These are phyloP conservation scores for Coelogynopora nodosa DNA, from an alignment of 2,888 invertebrate genomes.

Conservation along the genomic window DNA sequence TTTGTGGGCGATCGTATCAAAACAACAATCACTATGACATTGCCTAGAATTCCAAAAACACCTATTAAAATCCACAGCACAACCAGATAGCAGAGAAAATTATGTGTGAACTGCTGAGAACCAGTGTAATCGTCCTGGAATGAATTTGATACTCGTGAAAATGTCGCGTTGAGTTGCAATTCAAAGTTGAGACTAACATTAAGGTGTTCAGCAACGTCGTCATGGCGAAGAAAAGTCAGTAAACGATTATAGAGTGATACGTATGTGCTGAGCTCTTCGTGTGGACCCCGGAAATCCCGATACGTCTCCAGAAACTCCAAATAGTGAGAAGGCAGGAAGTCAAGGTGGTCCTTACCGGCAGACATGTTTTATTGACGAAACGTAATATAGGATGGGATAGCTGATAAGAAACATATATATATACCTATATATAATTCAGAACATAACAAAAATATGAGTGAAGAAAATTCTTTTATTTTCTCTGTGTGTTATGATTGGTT, in stretches of 20 bases:
- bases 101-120: not conserved
- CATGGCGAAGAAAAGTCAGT: not conserved
- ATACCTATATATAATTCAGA: no score
- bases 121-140: not conserved
- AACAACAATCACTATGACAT: conserved; percentile 43
- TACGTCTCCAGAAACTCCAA: not conserved
- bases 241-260: not conserved
- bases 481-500: no score
- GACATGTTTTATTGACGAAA: no score
- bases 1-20: conserved; percentile 34
- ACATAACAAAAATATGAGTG: no score
- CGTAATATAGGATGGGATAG: no score
- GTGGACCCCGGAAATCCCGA: not conserved
- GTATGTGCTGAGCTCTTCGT: not conserved
- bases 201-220: not conserved
- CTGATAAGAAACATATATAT: no score
- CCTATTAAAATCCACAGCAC: conserved; percentile 37
- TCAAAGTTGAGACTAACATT: not conserved
- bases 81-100: conserved; percentile 13
- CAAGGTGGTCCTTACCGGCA: not conserved
- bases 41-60: conserved; percentile 40
- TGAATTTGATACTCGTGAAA: not conserved
- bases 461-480: no score
- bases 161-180: not conserved
- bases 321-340: not conserved